A percentile compares a stretch with the other conserved stretches of the same genome.
Conservation (phyloP, 1,140 invertebrate species). For the Drosophila burlai region DNA sequence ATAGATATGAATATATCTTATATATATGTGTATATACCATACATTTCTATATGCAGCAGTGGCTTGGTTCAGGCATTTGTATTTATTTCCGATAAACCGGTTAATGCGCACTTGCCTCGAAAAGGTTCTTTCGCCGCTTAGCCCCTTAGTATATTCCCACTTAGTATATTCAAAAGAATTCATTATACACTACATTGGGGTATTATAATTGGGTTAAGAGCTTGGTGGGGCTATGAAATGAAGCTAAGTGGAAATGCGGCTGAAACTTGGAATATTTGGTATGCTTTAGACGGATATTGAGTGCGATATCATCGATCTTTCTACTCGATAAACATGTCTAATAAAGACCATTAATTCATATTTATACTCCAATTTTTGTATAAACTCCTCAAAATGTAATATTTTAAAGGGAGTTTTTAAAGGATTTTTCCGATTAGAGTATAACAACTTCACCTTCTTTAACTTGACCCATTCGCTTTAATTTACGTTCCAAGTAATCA, state of each 20-base stretch:
- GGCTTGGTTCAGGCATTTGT: background rate
- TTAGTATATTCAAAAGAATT: slow-evolving; percentile 49
- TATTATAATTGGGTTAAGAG: background rate
- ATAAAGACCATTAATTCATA: no score
- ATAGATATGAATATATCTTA: slow-evolving; percentile 30
- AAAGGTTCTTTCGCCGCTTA: slow-evolving; percentile 34
- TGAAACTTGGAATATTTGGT: background rate
- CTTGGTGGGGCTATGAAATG: background rate
- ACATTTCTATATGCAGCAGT: slow-evolving; percentile 2
- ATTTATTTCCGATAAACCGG: slow-evolving; percentile 56
- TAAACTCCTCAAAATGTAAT: background rate
- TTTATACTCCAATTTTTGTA: background rate
- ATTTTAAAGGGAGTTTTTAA: background rate
- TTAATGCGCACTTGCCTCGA: slow-evolving; percentile 52
- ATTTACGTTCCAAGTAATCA: slow-evolving; percentile 64
- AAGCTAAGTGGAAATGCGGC: no score
- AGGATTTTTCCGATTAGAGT: background rate
- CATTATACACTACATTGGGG: background rate
- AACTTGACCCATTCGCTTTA: slow-evolving; percentile 36
- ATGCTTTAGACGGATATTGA: background rate
- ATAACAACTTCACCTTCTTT: background rate
- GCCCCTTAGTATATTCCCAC: slow-evolving; percentile 32
- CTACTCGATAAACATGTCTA: background rate
- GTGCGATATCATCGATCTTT: background rate
- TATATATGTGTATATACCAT: background rate